Evolutionary conservation across 2,888 invertebrate genomes (phyloP).

Genomic region (Andrena minutula): DNA sequence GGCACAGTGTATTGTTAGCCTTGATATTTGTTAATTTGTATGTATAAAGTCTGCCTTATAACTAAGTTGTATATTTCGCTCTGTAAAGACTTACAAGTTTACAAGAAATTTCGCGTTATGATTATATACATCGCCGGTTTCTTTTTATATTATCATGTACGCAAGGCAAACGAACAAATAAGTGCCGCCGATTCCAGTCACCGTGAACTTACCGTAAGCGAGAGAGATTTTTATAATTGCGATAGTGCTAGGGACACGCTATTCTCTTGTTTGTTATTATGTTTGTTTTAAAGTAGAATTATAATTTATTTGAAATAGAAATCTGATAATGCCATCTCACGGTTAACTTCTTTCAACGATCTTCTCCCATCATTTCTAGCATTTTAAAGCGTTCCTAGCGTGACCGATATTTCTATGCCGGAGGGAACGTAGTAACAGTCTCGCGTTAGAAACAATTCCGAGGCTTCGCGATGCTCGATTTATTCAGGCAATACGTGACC

Average conservation of each 20-base stretch:
- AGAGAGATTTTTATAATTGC: slow-evolving; percentile 5
- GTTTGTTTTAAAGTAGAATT: slow-evolving; percentile 16
- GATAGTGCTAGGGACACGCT: slow-evolving; percentile 8
- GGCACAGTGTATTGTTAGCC: slow-evolving; percentile 51
- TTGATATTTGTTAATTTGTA: slow-evolving; percentile 65
- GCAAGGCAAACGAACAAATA: not conserved
- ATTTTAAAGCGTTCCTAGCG: not conserved
- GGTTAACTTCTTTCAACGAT: not conserved
- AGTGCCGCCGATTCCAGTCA: slow-evolving; percentile 5
- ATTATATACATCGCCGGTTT: slow-evolving; percentile 18
- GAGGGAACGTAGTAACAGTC: not conserved
- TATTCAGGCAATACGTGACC: slow-evolving; percentile 8
- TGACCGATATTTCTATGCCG: not conserved
- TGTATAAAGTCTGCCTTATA: slow-evolving; percentile 62
- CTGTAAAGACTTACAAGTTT: slow-evolving; percentile 61
- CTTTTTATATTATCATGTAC: slow-evolving; percentile 33
- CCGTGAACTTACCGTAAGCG: not conserved
- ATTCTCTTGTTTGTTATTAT: slow-evolving; percentile 4
- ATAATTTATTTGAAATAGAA: slow-evolving; percentile 14
- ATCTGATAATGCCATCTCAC: not conserved
- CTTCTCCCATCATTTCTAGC: not conserved
- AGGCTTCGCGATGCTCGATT: slow-evolving; percentile 26
- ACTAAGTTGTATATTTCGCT: slow-evolving; percentile 68
- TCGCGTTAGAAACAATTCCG: not conserved
- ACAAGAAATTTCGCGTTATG: slow-evolving; percentile 42